A percentile compares a stretch with the other conserved stretches of the same genome.
These are phyloP conservation scores for Hirtodrosophila trivittata DNA, from an alignment of 2,888 invertebrate genomes.

Conservation along the genomic window DNA sequence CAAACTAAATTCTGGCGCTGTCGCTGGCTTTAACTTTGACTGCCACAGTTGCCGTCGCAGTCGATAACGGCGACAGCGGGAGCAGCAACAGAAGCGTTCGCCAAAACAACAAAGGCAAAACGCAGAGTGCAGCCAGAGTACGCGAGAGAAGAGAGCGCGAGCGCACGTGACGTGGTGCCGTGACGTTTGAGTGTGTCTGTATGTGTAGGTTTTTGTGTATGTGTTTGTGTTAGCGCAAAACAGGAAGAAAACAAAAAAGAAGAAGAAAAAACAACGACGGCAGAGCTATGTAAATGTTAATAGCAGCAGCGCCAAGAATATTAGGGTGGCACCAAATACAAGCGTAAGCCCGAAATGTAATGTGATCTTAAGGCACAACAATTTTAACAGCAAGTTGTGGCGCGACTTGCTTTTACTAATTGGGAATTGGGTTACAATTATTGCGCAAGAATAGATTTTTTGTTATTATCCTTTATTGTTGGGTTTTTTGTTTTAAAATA, in stretches of 20 bases:
- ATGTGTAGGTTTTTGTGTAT: slow-evolving; percentile 43
- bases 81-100: slow-evolving; percentile 52
- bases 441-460: too few species aligned
- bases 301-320: slow-evolving; percentile 38
- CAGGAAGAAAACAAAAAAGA: slow-evolving; percentile 65
- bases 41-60: slow-evolving; percentile 38
- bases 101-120: slow-evolving; percentile 58
- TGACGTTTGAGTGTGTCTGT: slow-evolving; percentile 17
- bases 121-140: slow-evolving; percentile 52
- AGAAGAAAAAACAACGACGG: slow-evolving; percentile 41
- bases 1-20: slow-evolving; percentile 69
- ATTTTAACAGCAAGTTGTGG: too few species aligned
- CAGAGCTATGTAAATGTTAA: slow-evolving; percentile 60
- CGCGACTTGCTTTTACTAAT: too few species aligned
- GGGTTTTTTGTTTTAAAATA: too few species aligned
- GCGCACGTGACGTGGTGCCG: slow-evolving; percentile 57
- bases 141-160: slow-evolving; percentile 53
- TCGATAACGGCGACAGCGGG: slow-evolving; percentile 23
- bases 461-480: too few species aligned
- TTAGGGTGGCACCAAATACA: slow-evolving; percentile 53
- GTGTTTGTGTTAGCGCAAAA: slow-evolving; percentile 58
- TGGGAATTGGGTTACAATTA: too few species aligned
- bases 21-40: slow-evolving; percentile 56
- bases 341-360: slow-evolving; percentile 4
- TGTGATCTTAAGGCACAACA: too few species aligned